Percentiles rank a stretch among this genome's conserved stretches.
These are phyloP conservation scores for Odontomachus brunneus DNA, from an alignment of 1,140 invertebrate genomes.

Conservation along the genomic window DNA sequence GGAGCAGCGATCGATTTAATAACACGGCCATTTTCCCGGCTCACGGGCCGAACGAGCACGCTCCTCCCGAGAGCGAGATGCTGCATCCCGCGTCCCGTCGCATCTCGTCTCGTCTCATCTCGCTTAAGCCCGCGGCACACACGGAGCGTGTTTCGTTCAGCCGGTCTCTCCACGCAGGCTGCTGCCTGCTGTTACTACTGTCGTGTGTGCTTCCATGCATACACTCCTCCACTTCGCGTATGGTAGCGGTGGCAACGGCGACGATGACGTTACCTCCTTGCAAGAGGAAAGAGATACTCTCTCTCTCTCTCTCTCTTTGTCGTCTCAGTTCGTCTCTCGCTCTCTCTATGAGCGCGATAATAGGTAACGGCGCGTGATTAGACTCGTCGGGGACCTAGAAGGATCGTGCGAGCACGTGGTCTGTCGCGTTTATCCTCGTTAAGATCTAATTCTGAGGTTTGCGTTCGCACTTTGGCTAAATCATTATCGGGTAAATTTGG, in stretches of 20 bases:
- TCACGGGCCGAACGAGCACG: slow-evolving; percentile 76
- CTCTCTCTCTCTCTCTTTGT: slow-evolving; percentile 10
- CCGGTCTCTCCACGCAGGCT: background rate
- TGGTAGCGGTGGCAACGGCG: too few species aligned
- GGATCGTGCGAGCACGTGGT: too few species aligned
- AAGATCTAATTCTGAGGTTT: too few species aligned
- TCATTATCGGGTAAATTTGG: too few species aligned
- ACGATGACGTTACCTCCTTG: background rate
- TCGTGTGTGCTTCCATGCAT: background rate
- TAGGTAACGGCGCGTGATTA: too few species aligned
- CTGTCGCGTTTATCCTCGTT: too few species aligned
- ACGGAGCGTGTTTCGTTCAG: slow-evolving; percentile 34
- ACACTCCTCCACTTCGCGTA: background rate
- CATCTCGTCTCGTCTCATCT: slow-evolving; percentile 48
- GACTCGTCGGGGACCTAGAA: too few species aligned
- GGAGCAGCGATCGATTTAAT: slow-evolving; percentile 83
- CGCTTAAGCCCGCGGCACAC: slow-evolving; percentile 40
- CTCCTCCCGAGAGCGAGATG: slow-evolving; percentile 60
- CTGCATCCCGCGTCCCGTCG: slow-evolving; percentile 53
- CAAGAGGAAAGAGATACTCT: background rate
- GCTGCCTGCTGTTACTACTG: too few species aligned
- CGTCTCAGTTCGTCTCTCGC: too few species aligned
- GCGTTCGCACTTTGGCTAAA: too few species aligned
- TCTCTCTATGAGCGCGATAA: background rate
- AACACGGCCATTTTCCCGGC: slow-evolving; percentile 81